Evolutionary conservation across 2,888 invertebrate genomes (phyloP).

Genomic region (Nemotelus pantherinus): DNA sequence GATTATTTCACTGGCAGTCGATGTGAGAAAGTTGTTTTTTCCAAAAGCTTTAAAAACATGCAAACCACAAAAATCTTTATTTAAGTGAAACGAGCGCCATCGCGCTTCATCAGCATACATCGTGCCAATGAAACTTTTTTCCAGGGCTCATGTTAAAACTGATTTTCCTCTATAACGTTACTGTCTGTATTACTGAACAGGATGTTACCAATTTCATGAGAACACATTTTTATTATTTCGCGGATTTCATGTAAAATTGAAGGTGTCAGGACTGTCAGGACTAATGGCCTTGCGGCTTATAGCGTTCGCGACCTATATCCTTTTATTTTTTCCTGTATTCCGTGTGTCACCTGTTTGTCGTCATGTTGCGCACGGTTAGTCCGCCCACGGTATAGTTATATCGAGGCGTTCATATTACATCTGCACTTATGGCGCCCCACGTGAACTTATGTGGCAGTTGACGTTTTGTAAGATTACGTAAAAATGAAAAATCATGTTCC

Average conservation of each 20-base stretch:
- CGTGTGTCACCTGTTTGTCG: background rate
- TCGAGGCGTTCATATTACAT: background rate
- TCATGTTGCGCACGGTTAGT: background rate
- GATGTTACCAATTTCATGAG: constrained; percentile 16
- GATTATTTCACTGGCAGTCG: no score
- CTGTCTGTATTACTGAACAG: background rate
- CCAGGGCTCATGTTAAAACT: no score
- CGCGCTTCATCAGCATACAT: no score
- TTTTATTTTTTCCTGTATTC: constrained; percentile 12
- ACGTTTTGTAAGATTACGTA: constrained; percentile 26
- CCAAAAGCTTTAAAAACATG: no score
- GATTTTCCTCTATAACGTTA: no score
- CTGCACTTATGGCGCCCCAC: background rate
- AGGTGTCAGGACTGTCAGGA: constrained; percentile 39
- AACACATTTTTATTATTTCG: constrained; percentile 46
- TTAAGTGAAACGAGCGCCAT: no score
- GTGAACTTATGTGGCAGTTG: constrained; percentile 30
- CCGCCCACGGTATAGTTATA: no score
- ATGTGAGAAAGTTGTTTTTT: no score
- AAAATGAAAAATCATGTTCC: constrained; percentile 37
- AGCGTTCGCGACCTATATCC: constrained; percentile 17
- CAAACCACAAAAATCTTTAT: no score
- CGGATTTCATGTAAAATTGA: constrained; percentile 43
- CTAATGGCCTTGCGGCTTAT: constrained; percentile 42
- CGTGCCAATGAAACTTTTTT: no score